These are phyloP conservation scores for Dilophus febrilis DNA, from an alignment of 2,888 invertebrate genomes.

Conservation along the genomic window DNA sequence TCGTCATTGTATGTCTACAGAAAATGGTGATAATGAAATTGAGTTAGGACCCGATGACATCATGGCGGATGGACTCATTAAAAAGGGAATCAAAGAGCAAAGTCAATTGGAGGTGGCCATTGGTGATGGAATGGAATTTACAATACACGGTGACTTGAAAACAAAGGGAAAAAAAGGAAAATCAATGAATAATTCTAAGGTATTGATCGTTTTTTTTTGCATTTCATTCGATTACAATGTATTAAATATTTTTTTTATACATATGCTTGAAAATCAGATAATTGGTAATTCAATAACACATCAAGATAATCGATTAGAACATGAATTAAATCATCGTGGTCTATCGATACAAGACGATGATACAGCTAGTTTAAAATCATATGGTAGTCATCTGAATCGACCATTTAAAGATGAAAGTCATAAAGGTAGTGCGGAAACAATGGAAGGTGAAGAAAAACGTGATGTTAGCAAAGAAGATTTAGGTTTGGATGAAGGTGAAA, in stretches of 20 bases:
- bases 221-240: conserved; percentile 4
- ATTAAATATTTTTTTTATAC: neutral
- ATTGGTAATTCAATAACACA: conserved; percentile 66
- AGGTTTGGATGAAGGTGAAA: conserved; percentile 58
- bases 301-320: conserved; percentile 57
- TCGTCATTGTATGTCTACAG: conserved; percentile 54
- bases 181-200: conserved; percentile 62
- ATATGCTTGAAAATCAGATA: conserved; percentile 20
- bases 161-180: conserved; percentile 69
- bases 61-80: conserved; percentile 68
- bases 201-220: conserved; percentile 15
- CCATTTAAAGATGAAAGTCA: conserved; percentile 82
- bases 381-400: conserved; percentile 81
- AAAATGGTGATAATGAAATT: conserved; percentile 44
- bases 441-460: conserved; percentile 76
- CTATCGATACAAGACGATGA: conserved; percentile 56
- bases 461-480: conserved; percentile 82
- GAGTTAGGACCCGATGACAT: conserved; percentile 49
- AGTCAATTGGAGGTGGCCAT: conserved; percentile 82
- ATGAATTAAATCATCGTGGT: conserved; percentile 57
- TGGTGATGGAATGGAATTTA: conserved; percentile 86
- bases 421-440: conserved; percentile 71
- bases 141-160: conserved; percentile 76
- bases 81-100: conserved; percentile 75
- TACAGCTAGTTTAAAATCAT: conserved; percentile 77